Evolutionary conservation across 2,888 invertebrate genomes (phyloP).

Genomic region (Platypus cylindrus): DNA sequence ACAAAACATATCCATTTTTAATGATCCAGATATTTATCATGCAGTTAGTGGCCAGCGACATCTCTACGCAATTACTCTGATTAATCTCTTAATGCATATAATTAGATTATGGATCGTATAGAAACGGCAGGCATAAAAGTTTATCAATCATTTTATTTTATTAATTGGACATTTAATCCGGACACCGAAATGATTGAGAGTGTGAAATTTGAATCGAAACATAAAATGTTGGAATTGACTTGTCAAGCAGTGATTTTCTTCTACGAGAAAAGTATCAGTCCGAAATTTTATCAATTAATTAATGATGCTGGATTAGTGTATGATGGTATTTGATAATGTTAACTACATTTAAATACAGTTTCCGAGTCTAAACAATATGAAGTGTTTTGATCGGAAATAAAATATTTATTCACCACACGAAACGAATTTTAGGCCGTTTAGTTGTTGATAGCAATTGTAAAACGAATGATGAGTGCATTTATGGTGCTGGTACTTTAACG

Average conservation of each 20-base stretch:
- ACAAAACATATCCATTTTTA: conserved; percentile 25
- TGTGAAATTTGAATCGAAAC: conserved; percentile 40
- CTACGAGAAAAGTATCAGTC: conserved; percentile 39
- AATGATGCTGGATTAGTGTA: conserved; percentile 32
- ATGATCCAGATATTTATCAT: conserved; percentile 40
- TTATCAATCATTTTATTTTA: conserved; percentile 41
- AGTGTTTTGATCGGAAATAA: no score
- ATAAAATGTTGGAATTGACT: conserved; percentile 34
- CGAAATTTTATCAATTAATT: conserved; percentile 38
- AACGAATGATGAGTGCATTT: conserved; percentile 53
- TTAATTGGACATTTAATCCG: conserved; percentile 38
- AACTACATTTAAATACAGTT: neutral
- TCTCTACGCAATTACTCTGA: no score
- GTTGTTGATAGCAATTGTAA: conserved; percentile 48
- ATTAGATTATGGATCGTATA: conserved; percentile 28
- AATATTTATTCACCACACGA: neutral
- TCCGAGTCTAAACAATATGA: no score
- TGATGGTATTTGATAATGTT: conserved; percentile 19
- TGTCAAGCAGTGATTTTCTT: conserved; percentile 48
- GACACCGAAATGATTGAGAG: conserved; percentile 25
- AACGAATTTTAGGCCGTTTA: conserved; percentile 40
- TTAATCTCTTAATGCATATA: no score
- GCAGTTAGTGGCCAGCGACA: conserved; percentile 32
- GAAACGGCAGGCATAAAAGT: conserved; percentile 33
- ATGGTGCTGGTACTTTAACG: conserved; percentile 51